Conservation (phyloP, 64 coral and sea anemone genomes). For the Orbicella faveolata region DNA sequence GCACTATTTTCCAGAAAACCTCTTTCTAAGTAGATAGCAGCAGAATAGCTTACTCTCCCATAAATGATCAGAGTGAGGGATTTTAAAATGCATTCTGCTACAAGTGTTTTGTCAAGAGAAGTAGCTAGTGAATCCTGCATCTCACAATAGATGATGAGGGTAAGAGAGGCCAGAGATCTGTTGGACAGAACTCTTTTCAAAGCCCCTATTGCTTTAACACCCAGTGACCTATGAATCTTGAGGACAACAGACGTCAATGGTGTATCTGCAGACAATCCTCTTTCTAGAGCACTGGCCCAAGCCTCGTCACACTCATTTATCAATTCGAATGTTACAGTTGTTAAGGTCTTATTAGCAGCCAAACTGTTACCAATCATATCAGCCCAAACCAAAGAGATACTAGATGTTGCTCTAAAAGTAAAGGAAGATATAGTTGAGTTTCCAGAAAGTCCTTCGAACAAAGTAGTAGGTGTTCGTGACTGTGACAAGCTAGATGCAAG, state of each 20-base stretch:
- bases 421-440: not conserved
- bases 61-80: not conserved
- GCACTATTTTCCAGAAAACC: not conserved
- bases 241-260: not conserved
- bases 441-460: not conserved
- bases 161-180: not conserved
- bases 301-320: fast-evolving
- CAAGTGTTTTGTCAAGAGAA: not conserved
- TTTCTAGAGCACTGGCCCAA: not conserved
- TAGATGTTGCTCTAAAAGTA: not conserved
- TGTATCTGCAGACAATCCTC: not conserved
- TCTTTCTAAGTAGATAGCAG: not conserved
- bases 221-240: not conserved
- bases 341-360: not conserved
- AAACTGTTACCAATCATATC: not conserved
- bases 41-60: not conserved
- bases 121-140: not conserved
- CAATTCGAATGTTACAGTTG: not conserved
- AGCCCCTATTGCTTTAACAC: not conserved
- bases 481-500: not conserved
- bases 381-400: not conserved
- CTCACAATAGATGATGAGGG: not conserved
- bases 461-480: not conserved
- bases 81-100: not conserved
- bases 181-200: not conserved